phyloP scores from a whole-genome alignment of 1,140 invertebrate genomes.

The Marisa cornuarietis region DNA sequence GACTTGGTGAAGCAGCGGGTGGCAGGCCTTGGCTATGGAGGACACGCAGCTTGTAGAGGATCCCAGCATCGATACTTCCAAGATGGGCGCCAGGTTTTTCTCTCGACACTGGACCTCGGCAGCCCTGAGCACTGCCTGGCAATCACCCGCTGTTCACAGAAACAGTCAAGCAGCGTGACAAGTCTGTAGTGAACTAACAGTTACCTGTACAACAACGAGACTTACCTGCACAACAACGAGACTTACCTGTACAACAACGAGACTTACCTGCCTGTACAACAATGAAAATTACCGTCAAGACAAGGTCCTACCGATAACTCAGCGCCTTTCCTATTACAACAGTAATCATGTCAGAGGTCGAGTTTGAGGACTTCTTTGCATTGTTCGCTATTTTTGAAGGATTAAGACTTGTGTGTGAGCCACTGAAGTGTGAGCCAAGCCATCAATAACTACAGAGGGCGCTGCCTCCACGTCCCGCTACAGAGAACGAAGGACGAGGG shows the following conservation, averaged over 20 bases:
- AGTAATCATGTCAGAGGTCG: no score
- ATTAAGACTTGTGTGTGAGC: no score
- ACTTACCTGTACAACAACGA: no score
- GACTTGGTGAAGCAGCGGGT: neutral
- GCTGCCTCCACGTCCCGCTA: neutral
- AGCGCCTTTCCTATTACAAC: no score
- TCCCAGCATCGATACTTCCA: slow-evolving; percentile 10
- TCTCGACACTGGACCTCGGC: neutral
- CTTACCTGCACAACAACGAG: no score
- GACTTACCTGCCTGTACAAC: no score
- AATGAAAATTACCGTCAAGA: no score
- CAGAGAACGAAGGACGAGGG: neutral
- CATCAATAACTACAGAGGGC: no score
- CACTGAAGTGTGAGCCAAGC: neutral
- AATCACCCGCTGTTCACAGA: neutral
- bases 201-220: no score
- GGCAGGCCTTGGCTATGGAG: slow-evolving; percentile 11
- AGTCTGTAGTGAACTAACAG: neutral
- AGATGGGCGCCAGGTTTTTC: neutral
- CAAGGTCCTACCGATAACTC: no score
- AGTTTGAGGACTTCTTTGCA: no score
- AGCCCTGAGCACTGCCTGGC: neutral
- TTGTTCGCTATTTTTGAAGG: no score
- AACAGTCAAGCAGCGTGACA: neutral
- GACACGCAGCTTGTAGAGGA: slow-evolving; percentile 9